These are phyloP conservation scores for Mesoclemmys tuberculata DNA, from an alignment of 2,113 vertebrate species.

Conservation along the genomic window DNA sequence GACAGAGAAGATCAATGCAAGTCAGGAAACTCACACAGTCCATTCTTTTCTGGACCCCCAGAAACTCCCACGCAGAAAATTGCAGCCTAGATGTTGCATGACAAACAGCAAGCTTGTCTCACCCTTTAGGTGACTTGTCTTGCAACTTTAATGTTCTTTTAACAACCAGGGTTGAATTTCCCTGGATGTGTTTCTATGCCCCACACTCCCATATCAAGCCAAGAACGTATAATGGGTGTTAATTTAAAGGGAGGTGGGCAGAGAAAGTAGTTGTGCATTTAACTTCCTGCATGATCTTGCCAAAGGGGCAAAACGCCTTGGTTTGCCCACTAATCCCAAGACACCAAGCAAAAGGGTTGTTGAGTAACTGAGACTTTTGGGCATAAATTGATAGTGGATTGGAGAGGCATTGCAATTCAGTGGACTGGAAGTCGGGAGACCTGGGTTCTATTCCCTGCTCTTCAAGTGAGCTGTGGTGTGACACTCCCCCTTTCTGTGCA, in stretches of 20 bases:
- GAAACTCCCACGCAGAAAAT: not conserved
- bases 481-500: not conserved
- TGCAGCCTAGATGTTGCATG: not conserved
- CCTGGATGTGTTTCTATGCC: not conserved
- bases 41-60: not conserved
- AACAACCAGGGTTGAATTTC: not conserved
- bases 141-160: not conserved
- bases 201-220: not conserved
- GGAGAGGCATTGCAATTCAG: not conserved
- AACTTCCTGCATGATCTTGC: not conserved
- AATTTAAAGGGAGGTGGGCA: not conserved
- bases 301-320: not conserved
- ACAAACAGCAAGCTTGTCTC: not conserved
- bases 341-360: not conserved
- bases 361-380: not conserved
- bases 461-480: not conserved
- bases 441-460: not conserved
- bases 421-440: not conserved
- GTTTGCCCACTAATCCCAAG: not conserved
- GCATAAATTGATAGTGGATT: not conserved
- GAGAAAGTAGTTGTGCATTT: not conserved
- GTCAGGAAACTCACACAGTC: not conserved
- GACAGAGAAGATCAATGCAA: not conserved
- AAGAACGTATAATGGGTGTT: not conserved
- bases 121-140: not conserved